These are phyloP conservation scores for Steinernema hermaphroditum DNA, from an alignment of 2,888 invertebrate species.

Conservation along the genomic window DNA sequence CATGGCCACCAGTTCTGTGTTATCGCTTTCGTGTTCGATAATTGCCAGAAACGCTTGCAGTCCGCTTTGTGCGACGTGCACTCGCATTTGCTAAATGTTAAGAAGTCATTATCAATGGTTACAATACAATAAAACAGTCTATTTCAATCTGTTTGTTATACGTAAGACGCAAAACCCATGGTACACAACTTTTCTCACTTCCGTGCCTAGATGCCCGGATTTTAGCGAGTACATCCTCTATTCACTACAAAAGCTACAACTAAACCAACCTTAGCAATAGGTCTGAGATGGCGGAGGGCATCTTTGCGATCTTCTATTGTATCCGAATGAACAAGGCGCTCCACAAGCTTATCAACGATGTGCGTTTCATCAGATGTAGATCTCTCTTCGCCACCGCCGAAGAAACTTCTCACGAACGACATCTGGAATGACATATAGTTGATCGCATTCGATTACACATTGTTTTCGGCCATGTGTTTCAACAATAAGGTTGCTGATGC, in stretches of 20 bases:
- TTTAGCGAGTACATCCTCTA: too few species aligned
- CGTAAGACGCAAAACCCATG: neutral
- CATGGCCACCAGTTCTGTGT: slow-evolving; percentile 87
- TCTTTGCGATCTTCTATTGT: slow-evolving; percentile 90
- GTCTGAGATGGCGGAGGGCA: slow-evolving; percentile 91
- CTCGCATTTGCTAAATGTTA: slow-evolving; percentile 79
- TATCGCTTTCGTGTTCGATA: slow-evolving; percentile 82
- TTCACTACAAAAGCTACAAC: neutral
- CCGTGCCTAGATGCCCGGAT: too few species aligned
- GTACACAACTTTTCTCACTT: neutral
- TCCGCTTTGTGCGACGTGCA: slow-evolving; percentile 94
- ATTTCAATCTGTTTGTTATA: too few species aligned
- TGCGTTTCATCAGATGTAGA: slow-evolving; percentile 52
- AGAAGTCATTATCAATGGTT: slow-evolving; percentile 19
- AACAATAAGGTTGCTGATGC: too few species aligned
- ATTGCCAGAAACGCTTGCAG: slow-evolving; percentile 77
- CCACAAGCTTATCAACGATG: slow-evolving; percentile 84
- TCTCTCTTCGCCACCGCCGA: slow-evolving; percentile 53
- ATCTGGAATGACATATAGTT: slow-evolving; percentile 37
- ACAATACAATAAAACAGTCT: too few species aligned
- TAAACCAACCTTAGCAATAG: slow-evolving; percentile 69
- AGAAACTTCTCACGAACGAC: slow-evolving; percentile 62
- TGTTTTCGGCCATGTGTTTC: too few species aligned
- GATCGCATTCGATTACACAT: too few species aligned
- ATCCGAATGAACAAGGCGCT: slow-evolving; percentile 87